Evolutionary conservation across 1,140 invertebrate species (phyloP).

Genomic region (Ericerus pela): DNA sequence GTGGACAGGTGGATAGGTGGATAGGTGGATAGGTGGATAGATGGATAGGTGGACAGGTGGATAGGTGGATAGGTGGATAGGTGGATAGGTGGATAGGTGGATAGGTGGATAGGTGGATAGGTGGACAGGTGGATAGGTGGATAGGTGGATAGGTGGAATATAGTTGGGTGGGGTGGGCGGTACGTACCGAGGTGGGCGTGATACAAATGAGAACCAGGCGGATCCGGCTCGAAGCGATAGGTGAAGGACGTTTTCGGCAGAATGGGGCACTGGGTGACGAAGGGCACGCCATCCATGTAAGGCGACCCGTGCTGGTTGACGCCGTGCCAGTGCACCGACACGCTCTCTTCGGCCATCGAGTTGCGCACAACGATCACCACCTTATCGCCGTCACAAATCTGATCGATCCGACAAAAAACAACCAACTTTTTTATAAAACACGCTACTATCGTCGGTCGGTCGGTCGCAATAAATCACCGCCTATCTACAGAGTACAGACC

Average conservation of each 20-base stretch:
- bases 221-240: constrained; percentile 22
- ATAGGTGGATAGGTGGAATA: no score
- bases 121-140: no score
- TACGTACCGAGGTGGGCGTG: constrained; percentile 28
- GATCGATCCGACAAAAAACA: neutral
- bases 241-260: constrained; percentile 20
- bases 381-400: constrained; percentile 36
- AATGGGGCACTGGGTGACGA: constrained; percentile 26
- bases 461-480: no score
- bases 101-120: no score
- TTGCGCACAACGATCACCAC: constrained; percentile 35
- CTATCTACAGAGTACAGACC: no score
- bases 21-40: no score
- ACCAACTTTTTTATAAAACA: constrained; percentile 9
- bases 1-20: no score
- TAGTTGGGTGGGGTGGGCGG: no score
- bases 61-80: no score
- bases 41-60: no score
- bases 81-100: no score
- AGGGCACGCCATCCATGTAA: constrained; percentile 40
- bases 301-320: constrained; percentile 31
- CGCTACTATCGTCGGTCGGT: no score
- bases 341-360: constrained; percentile 28
- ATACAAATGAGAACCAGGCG: constrained; percentile 26
- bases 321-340: constrained; percentile 37